phyloP scores from a whole-genome alignment of 2,888 invertebrate genomes.

The Polylopha cassiicola region DNA sequence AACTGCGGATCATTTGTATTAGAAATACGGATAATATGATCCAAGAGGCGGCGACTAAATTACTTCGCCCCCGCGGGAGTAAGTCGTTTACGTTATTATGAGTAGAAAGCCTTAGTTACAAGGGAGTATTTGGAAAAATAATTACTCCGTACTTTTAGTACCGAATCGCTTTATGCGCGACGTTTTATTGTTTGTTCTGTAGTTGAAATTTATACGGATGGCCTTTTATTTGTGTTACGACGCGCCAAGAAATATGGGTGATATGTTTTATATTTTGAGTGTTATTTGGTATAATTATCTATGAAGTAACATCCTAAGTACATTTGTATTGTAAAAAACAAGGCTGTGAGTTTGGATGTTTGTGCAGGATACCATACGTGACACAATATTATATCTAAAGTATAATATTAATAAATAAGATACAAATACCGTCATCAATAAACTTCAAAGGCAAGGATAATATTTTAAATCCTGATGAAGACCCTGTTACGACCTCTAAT shows the following conservation, averaged over 20 bases:
- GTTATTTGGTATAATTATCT: no score
- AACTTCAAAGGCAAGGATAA: no score
- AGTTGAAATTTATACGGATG: slow-evolving; percentile 27
- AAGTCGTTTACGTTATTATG: slow-evolving; percentile 42
- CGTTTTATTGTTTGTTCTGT: slow-evolving; percentile 33
- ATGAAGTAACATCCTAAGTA: no score
- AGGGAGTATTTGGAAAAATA: slow-evolving; percentile 37
- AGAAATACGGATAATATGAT: slow-evolving; percentile 60
- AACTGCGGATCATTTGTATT: slow-evolving; percentile 64
- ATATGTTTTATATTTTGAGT: no score
- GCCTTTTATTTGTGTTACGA: slow-evolving; percentile 27
- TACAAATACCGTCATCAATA: no score
- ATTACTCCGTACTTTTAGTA: slow-evolving; percentile 36
- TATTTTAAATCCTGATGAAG: no score
- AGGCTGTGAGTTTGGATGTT: no score
- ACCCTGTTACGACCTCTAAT: no score
- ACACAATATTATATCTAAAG: no score
- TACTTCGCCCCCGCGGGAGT: slow-evolving; percentile 38
- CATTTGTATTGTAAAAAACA: no score
- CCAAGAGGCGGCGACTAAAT: slow-evolving; percentile 47
- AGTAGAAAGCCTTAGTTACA: slow-evolving; percentile 37
- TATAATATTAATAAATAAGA: no score
- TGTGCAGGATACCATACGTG: no score
- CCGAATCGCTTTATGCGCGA: slow-evolving; percentile 30
- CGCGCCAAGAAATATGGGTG: neutral